phyloP scores from a whole-genome alignment of 1,140 invertebrate species.

The Eurosta solidaginis region DNA sequence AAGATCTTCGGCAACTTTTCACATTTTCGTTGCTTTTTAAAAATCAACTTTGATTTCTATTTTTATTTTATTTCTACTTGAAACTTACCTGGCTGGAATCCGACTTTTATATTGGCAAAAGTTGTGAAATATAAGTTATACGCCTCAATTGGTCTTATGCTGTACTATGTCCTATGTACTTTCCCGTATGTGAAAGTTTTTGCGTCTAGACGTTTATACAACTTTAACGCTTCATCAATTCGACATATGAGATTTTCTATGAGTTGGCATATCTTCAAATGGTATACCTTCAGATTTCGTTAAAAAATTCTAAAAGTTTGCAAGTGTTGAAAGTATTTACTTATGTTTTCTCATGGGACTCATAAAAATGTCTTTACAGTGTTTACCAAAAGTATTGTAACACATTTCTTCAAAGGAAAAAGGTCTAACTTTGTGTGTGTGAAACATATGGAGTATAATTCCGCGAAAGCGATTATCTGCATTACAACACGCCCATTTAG shows the following conservation, averaged over 20 bases:
- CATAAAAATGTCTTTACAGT: no score
- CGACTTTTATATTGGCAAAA: not conserved
- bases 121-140: not conserved
- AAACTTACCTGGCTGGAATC: slow-evolving; percentile 4
- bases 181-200: slow-evolving; percentile 5
- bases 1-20: not conserved
- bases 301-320: no score
- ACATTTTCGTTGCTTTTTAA: not conserved
- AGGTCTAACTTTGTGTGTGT: no score
- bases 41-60: slow-evolving; percentile 1
- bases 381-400: no score
- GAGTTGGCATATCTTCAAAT: no score
- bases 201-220: not conserved
- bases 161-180: no score
- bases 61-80: not conserved
- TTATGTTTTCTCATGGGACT: no score
- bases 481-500: no score
- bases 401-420: no score
- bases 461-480: no score
- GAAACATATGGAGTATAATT: no score
- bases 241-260: not conserved
- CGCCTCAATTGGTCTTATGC: not conserved
- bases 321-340: no score
- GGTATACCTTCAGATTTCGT: not conserved
- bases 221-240: slow-evolving; percentile 2